phyloP scores from a whole-genome alignment of 2,888 invertebrate genomes.

The Chaitophorus viminalis region DNA sequence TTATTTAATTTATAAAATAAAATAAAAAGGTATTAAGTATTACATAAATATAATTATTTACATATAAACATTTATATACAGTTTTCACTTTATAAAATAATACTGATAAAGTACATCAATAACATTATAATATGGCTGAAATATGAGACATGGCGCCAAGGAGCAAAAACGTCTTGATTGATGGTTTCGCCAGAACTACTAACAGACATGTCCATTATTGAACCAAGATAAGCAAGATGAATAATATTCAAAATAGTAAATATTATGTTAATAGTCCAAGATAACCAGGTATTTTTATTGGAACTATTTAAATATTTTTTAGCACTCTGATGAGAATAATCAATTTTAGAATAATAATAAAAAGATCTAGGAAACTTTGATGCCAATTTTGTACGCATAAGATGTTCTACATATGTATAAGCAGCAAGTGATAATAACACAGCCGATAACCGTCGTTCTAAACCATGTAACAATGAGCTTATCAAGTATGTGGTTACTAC shows the following conservation, averaged over 20 bases:
- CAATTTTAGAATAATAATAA: constrained; percentile 13
- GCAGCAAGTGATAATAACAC: constrained; percentile 37
- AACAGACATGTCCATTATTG: constrained; percentile 38
- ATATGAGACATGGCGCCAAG: constrained; percentile 30
- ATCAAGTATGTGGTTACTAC: constrained; percentile 15
- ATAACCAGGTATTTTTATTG: not conserved
- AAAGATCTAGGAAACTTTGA: constrained; percentile 22
- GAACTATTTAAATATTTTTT: constrained; percentile 11
- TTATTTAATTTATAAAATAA: too few species aligned
- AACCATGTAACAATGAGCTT: constrained; percentile 49
- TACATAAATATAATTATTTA: not conserved
- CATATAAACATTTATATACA: not conserved
- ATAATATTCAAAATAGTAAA: constrained; percentile 53
- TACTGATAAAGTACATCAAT: constrained; percentile 43
- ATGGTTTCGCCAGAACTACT: not conserved
- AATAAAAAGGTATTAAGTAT: not conserved
- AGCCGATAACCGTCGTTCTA: constrained; percentile 51
- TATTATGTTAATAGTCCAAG: constrained; percentile 18
- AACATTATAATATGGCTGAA: constrained; percentile 45
- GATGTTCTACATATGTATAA: constrained; percentile 44
- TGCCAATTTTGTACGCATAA: constrained; percentile 40
- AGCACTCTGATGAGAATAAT: not conserved
- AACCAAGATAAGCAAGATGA: constrained; percentile 52
- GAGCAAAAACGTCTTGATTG: constrained; percentile 5
- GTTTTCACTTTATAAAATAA: constrained; percentile 22